Conservation (phyloP, 2,113 vertebrate species). For the Austrofundulus limnaeus region DNA sequence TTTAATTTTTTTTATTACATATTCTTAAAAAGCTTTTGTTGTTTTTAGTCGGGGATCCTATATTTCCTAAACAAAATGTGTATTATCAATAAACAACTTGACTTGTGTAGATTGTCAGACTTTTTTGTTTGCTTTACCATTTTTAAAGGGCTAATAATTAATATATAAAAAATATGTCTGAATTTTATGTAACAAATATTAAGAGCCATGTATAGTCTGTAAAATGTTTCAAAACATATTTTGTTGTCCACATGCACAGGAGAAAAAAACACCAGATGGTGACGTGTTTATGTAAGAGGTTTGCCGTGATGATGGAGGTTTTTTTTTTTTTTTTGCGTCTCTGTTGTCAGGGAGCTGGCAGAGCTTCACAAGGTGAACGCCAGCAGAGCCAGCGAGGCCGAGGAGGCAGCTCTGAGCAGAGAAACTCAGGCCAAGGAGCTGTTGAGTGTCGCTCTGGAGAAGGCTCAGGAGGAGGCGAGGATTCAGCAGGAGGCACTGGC, state of each 20-base stretch:
- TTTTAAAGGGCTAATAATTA: too few relatives aligned
- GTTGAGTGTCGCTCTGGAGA: constrained; percentile 86
- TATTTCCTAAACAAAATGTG: too few relatives aligned
- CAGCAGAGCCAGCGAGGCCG: constrained; percentile 89
- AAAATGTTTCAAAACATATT: background rate
- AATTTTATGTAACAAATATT: too few relatives aligned
- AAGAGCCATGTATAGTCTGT: too few relatives aligned
- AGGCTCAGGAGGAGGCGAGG: constrained; percentile 87
- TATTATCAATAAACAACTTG: too few relatives aligned
- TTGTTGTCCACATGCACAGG: background rate
- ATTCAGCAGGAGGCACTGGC: constrained; percentile 91
- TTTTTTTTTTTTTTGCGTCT: constrained; percentile 14
- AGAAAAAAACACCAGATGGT: background rate
- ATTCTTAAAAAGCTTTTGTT: too few relatives aligned
- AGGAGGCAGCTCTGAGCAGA: constrained; percentile 87
- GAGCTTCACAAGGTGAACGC: constrained; percentile 93
- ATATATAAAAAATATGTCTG: too few relatives aligned
- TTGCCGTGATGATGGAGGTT: constrained; percentile 1
- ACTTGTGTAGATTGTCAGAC: too few relatives aligned
- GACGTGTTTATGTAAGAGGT: background rate
- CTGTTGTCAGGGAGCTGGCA: constrained; percentile 86
- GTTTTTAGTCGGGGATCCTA: too few relatives aligned
- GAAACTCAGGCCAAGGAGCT: constrained; percentile 91
- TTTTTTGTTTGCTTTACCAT: too few relatives aligned
- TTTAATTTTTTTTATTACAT: too few relatives aligned